Percentiles rank a stretch among this genome's conserved stretches.
phyloP scores from a whole-genome alignment of 2,888 invertebrate species.

The Thymelicus lineola region DNA sequence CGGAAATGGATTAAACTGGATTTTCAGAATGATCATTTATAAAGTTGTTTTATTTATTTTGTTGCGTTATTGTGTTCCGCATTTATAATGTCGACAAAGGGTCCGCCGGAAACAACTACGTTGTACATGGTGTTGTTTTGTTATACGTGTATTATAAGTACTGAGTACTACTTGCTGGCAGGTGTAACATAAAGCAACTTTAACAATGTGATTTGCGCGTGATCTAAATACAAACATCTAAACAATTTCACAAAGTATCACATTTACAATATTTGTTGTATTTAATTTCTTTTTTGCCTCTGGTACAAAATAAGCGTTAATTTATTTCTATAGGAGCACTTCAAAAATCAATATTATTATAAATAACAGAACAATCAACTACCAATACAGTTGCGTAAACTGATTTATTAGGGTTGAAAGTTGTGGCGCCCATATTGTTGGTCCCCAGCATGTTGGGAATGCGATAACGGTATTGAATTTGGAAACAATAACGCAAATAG shows the following conservation, averaged over 20 bases:
- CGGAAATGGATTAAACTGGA: conserved; percentile 18
- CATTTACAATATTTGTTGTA: too few relatives aligned
- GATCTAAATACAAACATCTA: too few relatives aligned
- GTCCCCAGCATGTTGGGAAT: conserved; percentile 19
- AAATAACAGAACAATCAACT: conserved; percentile 7
- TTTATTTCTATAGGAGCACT: too few relatives aligned
- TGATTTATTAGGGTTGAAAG: conserved; percentile 23
- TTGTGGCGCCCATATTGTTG: conserved; percentile 19
- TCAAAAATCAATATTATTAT: neutral
- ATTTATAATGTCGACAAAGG: neutral
- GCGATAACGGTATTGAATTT: conserved; percentile 31
- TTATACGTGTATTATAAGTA: too few relatives aligned
- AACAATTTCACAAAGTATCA: neutral
- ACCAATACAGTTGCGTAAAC: conserved; percentile 7
- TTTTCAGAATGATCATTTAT: conserved; percentile 11
- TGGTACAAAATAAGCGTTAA: too few relatives aligned
- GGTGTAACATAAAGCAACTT: too few relatives aligned
- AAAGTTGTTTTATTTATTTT: conserved; percentile 10
- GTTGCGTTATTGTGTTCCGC: neutral
- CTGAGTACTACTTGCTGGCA: too few relatives aligned
- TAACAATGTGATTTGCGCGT: too few relatives aligned
- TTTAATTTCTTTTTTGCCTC: too few relatives aligned
- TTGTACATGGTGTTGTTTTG: too few relatives aligned
- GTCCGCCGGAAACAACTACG: neutral
- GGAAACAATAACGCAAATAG: conserved; percentile 27